Evolutionary conservation across 2,113 vertebrate genomes (phyloP), one percentile per base, ranked within the genome.

Genomic region (Crocuta crocuta): DNA sequence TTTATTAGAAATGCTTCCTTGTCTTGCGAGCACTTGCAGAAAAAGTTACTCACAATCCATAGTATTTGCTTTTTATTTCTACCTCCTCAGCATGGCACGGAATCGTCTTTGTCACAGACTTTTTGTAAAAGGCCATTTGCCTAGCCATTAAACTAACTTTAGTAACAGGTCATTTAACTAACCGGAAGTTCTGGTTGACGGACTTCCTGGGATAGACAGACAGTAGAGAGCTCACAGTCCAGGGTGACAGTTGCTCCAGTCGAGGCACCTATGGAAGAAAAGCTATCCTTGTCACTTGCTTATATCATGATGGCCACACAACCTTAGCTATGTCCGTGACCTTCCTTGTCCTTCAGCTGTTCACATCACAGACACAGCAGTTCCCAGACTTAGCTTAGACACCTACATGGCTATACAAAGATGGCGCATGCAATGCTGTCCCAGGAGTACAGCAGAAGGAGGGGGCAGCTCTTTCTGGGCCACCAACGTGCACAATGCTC

Each of bases 401-500:
- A 28, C 4, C 50, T n/a, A 23, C 9, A 10, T 3, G 9, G 48
- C 10, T 86, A 88, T 39, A n/a, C 19, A 10, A 55, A 89, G 61
- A 58, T 4, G 10, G 61, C 12, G 26, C 15, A 17, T 17, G 33
- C 4, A n/a, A 10, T 23, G 21, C 28, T 19, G 12, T 1, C 53
- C 45, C 21, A 61, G 55, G 68, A 71, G 26, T 10, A 2, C 0
- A 53, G 23, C 6, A 4, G 31, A 63, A 74, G 61, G 23, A 90
- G 24, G 35, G 35, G 21, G 21, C 3, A 3, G 13, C 15, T 2
- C 21, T 10, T 1, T 66, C 10, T 9, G 68, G 53, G 21, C 63
- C 43, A 7, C 17, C 8, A 33, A 58, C 10, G 0, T n/a, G 35
- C 45, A 39, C 23, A 0, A 2, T 15, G 3, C 19, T 70, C 39